Base-by-base conservation (phyloP, 2,113 vertebrate genomes). In the Scartelaos histophorus region DNA sequence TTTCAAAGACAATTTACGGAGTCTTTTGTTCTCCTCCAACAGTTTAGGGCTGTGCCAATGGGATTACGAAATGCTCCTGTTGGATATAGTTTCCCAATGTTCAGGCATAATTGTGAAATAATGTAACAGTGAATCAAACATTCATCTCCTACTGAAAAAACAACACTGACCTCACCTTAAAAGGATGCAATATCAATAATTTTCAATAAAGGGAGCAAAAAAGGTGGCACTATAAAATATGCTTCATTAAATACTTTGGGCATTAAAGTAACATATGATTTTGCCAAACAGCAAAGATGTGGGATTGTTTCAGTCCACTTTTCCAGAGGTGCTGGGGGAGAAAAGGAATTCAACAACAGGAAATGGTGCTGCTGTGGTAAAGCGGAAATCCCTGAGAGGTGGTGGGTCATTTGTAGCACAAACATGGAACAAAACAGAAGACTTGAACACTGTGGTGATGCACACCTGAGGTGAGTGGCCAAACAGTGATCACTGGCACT, bases 281-380 rank as follows among this genome's bases (percentile, higher is more conserved):
- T 38, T 47, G 47, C 4, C 73, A 43, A 81, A 22, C 3, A 49
- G 61, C 38, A 35, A 70, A 58, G 68, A 73, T 24, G 13, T 61
- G 70, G 35, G 76, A 25, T 71, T 65, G 70, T 73, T 71, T 84
- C 54, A 65, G 73, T 87, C 73, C 71, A 56, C 78, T 87, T 82
- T 86, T 74, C 76, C 73, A 34, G 69, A 82, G 87, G 82, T 71
- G 79, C 80, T 85, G 70, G 74, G 82, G 86, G 80, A 78, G 83
- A 61, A 76, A 85, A 90, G 67, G 89, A 92, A 92, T 93, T 91
- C 87, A 91, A 88, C 86, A 93, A 93, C 93, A 94, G 93, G 92
- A 93, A 94, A 91, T 79, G 61, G 75, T 88, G 86, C 71, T 38
- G 54, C 70, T 77, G 74, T 38, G 71, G 66, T 85, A 71, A 75